These are phyloP conservation scores for Poecilobothrus nobilitatus DNA, from an alignment of 2,888 invertebrate genomes.

Conservation along the genomic window DNA sequence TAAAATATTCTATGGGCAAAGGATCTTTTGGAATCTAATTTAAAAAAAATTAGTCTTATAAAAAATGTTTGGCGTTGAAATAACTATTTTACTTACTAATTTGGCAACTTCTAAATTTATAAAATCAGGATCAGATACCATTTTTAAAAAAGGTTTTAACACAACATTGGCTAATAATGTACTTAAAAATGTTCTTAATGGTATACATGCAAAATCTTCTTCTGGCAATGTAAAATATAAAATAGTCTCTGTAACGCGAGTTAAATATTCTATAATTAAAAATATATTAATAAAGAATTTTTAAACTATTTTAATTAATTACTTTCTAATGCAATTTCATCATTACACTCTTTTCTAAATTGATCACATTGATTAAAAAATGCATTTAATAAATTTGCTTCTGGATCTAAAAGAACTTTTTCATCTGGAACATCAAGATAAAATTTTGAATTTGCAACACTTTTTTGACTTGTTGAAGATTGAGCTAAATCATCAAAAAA, in stretches of 20 bases:
- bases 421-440: slow-evolving; percentile 23
- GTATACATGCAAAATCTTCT: slow-evolving; percentile 27
- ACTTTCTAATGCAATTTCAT: slow-evolving; percentile 26
- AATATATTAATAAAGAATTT: neutral
- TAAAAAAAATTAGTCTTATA: neutral
- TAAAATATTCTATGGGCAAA: slow-evolving; percentile 25
- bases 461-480: slow-evolving; percentile 20
- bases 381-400: slow-evolving; percentile 24
- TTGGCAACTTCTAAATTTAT: slow-evolving; percentile 27
- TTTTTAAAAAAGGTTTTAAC: slow-evolving; percentile 24
- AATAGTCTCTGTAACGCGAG: slow-evolving; percentile 25
- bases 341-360: slow-evolving; percentile 24
- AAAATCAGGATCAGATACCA: slow-evolving; percentile 27
- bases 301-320: neutral
- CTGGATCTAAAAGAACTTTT: slow-evolving; percentile 22
- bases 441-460: slow-evolving; percentile 26
- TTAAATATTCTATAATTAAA: slow-evolving; percentile 23
- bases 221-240: slow-evolving; percentile 25
- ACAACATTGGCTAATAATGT: slow-evolving; percentile 26
- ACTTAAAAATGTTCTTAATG: slow-evolving; percentile 25
- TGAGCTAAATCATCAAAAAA: slow-evolving; percentile 1
- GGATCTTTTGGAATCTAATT: slow-evolving; percentile 26
- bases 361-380: slow-evolving; percentile 25
- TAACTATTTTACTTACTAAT: slow-evolving; percentile 17
- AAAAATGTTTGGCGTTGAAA: neutral